Base-by-base conservation (phyloP, 2,888 invertebrate genomes). In the Diadromus collaris region DNA sequence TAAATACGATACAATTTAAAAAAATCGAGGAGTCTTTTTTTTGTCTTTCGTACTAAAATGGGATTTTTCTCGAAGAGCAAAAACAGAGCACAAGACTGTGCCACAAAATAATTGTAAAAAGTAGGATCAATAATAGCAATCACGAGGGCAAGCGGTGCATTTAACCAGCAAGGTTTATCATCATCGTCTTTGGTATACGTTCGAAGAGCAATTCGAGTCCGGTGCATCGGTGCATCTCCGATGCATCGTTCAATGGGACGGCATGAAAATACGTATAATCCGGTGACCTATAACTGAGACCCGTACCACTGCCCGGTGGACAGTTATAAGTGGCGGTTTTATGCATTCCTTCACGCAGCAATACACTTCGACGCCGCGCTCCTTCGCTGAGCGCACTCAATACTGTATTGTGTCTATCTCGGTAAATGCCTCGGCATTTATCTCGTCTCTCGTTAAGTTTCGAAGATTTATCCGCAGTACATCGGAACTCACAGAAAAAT, bases 321-420 rank as follows among this genome's bases (percentile, higher is more conserved):
- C 80, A 81, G 81, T 80, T 81, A 81, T 81, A 80, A 78, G 76
- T 78, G 80, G 70, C 73, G 68, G 80, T 73, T 78, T 32, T 72
- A 71, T 76, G 74, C 80, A 81, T 81, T 81, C 81, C 78, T 80
- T 70, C 76, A 74, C 77, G 79, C 72, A 72, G 77, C 74, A 56
- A 69, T 77, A 80, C 44, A 74, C 70, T 48, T 72, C 46, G 54
- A 68, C 63, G 63, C 16, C 63, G 29, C 24, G 61, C 19, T 41
- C 51, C 54, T 67, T 48, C 34, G 24, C 44, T 38, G 67, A 61
- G 29, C 54, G 2, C 27, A 2, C 2, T 46, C 10, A 16, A 38
- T 29, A 16, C 13, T 41, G 24, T 34, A 73, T 32, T 27, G 27
- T 32, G 32, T 64, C 24, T 44, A 60, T 48, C 27, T 16, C 16